Percentiles rank a stretch among this genome's conserved stretches.
phyloP scores from a whole-genome alignment of 2,888 invertebrate genomes.

The Mantis religiosa region DNA sequence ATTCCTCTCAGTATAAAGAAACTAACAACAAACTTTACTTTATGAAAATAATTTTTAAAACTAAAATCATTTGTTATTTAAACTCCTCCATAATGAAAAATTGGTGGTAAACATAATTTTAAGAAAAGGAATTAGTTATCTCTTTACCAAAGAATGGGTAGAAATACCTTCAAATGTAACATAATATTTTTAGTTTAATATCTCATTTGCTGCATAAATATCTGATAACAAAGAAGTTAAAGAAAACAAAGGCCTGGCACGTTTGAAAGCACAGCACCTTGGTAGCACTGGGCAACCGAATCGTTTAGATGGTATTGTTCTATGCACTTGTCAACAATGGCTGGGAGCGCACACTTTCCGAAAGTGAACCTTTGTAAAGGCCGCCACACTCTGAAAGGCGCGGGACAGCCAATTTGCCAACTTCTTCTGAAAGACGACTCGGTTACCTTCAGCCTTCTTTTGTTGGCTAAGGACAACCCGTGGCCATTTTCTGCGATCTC shows the following conservation, averaged over 20 bases:
- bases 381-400: background rate
- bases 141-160: no score
- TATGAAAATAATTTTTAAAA: no score
- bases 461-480: background rate
- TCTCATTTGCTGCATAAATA: no score
- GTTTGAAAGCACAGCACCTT: background rate
- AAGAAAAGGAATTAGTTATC: no score
- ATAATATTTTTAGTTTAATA: no score
- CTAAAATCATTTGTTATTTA: no score
- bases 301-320: background rate
- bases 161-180: no score
- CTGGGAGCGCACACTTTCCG: background rate
- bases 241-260: background rate
- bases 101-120: no score
- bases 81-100: no score
- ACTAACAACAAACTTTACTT: no score
- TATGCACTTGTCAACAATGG: background rate
- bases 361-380: background rate
- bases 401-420: background rate
- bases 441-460: background rate
- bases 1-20: no score
- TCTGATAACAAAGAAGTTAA: no score
- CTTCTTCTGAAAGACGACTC: background rate
- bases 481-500: background rate
- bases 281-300: background rate